Base-by-base conservation (phyloP, 1,140 invertebrate genomes). In the Trichonephila clavipes region DNA sequence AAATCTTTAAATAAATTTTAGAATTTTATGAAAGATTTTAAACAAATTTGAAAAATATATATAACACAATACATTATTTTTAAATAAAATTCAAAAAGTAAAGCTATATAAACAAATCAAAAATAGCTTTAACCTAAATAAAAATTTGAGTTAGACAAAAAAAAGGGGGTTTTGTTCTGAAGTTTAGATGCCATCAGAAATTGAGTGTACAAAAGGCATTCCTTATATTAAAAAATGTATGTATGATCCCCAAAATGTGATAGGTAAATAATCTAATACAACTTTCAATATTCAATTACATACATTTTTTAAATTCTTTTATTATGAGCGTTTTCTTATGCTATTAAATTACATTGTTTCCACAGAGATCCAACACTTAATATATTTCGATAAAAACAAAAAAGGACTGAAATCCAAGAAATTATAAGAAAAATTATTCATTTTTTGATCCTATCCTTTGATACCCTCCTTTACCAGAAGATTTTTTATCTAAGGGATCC, bases 361-460 rank as follows among this genome's bases (percentile, higher is more conserved):
- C 16, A 12, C 62, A 64, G 16, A 77, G 16, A 77, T 40, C 24
- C 72, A 77, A 40, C 34, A 40, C 28, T 34, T 77, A 28, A 72
- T 19, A 77, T 28, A 18, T 19, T 21, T 24, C 10, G 5, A 24
- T n/a, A 69, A 77, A 77, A 77, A 77, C 16, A 77, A 40, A 69
- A 24, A 28, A 3, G 66, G 66, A 28, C n/a, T 24, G 66, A 69
- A 77, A 77, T 34, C 10, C 69, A 77, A 4, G 34, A 18, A 77
- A 77, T 34, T 18, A 18, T 64, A 21, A 64, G 1, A 77, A 77
- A 77, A 5, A 18, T 34, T 82, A 93, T 24, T 93, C 92, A 24
- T 93, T 88, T 64, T 93, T 93, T 61, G 82, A 92, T 64, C 92
- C 92, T 93, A 93, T 93, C 69, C 92, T 88, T 82, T 93, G 92